Evolutionary conservation across 2,113 vertebrate species (phyloP), one percentile per base, ranked within the genome.

Genomic region (Clarias batrachus): DNA sequence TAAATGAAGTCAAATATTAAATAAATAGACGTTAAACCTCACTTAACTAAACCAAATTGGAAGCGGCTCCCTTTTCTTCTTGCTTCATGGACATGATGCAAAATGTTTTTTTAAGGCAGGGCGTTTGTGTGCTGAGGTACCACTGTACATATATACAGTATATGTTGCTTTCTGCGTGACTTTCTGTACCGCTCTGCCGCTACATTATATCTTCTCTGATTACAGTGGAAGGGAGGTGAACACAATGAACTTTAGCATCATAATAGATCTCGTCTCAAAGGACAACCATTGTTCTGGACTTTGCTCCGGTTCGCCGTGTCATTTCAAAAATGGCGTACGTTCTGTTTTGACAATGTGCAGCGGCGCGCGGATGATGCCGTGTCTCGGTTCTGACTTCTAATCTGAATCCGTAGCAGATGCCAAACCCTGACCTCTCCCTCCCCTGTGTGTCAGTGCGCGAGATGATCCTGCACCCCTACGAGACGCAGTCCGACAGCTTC

Each of bases 401-500:
- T 25, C 25, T 13, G 0, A 74, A 52, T 12, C 41, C 12, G 25
- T 25, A 52, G 41, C 71, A 74, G 33, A 41, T 25, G 41, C 17
- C 71, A 23, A 13, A 25, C 54, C 33, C 0, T 71, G 27, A 17
- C 48, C 37, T 66, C 19, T 84, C 8, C 48, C 27, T 37, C 37
- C 27, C 65, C 9, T 74, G 16, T 81, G 77, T 93, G 81, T 0
- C 96, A 99, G 98, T 99, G 93, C 96, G 93, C 54, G 97, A 99
- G 93, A 99, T 99, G 98, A 94, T 97, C 93, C 94, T 96, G 56
- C 97, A 97, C 76, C 98, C 98, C 0, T 99, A 99, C 5, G 97
- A 99, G 93, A 99, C 98, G 0, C 98, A 98, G 94, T 99, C 98
- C 56, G 98, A 99, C 96, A 99, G 98, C 95, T 99, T 99, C 96